These are phyloP conservation scores for Myotis myotis DNA, from an alignment of 2,797 vertebrate species.

Conservation along the genomic window DNA sequence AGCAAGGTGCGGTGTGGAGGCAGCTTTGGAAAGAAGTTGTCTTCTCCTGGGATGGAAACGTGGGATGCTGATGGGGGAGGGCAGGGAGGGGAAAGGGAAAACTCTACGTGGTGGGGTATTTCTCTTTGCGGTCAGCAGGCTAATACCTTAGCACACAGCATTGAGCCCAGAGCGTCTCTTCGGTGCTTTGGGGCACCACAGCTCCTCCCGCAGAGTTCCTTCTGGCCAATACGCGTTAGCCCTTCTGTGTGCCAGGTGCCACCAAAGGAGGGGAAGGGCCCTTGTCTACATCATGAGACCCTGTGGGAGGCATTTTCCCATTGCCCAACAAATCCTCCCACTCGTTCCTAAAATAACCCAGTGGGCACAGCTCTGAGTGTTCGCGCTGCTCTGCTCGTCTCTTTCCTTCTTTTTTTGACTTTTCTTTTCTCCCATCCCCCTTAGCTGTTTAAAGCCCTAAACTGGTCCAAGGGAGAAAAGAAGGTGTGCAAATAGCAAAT, in stretches of 20 bases:
- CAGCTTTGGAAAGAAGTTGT: not conserved
- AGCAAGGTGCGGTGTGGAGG: not conserved
- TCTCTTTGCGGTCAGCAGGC: slow-evolving; percentile 68
- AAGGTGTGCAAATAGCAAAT: slow-evolving; percentile 46
- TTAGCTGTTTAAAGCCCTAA: slow-evolving; percentile 46
- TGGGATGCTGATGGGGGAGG: not conserved
- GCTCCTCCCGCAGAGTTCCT: not conserved
- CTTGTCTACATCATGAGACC: not conserved
- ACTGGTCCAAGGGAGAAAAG: slow-evolving; percentile 38
- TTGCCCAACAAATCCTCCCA: too few relatives aligned
- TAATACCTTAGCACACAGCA: slow-evolving; percentile 77
- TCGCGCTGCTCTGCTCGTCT: not conserved
- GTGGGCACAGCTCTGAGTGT: not conserved
- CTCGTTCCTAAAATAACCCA: not conserved
- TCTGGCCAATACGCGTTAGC: not conserved
- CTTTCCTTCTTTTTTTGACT: not conserved
- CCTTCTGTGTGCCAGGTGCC: not conserved
- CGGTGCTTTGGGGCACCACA: not conserved
- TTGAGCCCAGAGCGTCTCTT: slow-evolving; percentile 56
- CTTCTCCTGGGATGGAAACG: not conserved
- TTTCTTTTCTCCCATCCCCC: not conserved
- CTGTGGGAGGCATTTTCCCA: not conserved
- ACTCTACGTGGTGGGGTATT: not conserved
- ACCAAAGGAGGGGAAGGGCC: fast-evolving
- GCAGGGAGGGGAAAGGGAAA: not conserved